Evolutionary conservation across 2,797 vertebrate genomes (phyloP), one percentile per base, ranked within the genome.

Genomic region (Acipenser oxyrinchus): DNA sequence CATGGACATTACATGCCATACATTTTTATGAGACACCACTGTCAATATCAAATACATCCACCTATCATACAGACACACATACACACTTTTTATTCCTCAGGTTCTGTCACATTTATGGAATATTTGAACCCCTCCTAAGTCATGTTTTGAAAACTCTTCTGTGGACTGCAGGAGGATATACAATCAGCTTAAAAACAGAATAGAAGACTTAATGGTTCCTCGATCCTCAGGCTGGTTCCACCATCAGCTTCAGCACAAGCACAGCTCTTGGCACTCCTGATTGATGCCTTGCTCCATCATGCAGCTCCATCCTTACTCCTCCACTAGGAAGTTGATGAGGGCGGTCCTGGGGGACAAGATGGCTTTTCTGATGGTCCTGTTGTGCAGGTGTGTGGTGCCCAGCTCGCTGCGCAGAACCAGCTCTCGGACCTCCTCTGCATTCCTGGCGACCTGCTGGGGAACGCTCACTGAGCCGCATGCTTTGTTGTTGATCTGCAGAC

Each of bases 401-500:
- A 99, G 77, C 0, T 90, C 83, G 63, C 95, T 98, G 48, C 88
- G 87, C 69, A 97, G 72, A 60, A 99, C 82, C 6, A 97, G 83
- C 64, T 88, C 81, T 0, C 78, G 88, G 58, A 96, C 91, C 77
- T 66, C 82, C 71, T 91, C 89, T 13, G 73, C 70, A 68, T 93
- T 91, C 78, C 74, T 88, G 67, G 93, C 88, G 48, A 86, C 81
- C 49, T 88, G 76, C 52, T 86, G 84, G 62, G 96, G 94, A 63
- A 99, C 84, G 0, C 71, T 74, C 68, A 99, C 78, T 51, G 72
- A 87, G 69, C 97, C 97, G 0, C 86, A 95, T 15, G 69, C 68
- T 81, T 92, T 93, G 84, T 99, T 99, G 88, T 98, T 99, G 75
- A 99, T 93, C 97, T 98, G 86, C 62, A 70, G 72, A 73, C 4